Evolutionary conservation across 2,797 vertebrate species (phyloP), one percentile per base, ranked within the genome.

Genomic region (Catamblyrhynchus diadema): DNA sequence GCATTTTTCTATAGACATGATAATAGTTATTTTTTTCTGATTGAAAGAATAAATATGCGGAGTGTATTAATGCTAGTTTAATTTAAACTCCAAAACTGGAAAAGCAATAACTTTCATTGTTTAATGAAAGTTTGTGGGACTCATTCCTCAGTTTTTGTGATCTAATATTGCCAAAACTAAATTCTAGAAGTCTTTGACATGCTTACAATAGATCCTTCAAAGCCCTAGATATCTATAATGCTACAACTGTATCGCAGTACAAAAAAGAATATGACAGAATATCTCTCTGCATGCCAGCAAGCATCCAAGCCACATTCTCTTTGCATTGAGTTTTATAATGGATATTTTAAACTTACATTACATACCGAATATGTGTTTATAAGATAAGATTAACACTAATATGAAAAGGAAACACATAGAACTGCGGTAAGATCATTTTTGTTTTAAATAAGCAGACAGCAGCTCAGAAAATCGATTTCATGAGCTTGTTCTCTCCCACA

Each of bases 141-240:
- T 93, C n/a, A 18, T 45, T 90, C 57, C 28, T 86, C 51, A 47
- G 21, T 33, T 94, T 93, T 90, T 78, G 45, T 91, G 66, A 88
- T 88, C 66, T 87, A 90, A 81, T 91, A 84, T 79, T 94, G 78
- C 78, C 77, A 79, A 88, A 95, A 72, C 1, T 57, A 59, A 90
- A 88, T 80, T 93, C 62, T 24, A 51, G 57, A 65, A 78, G 67
- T 81, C 75, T 95, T 91, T 94, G 66, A 94, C 61, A 10, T 72
- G 80, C 47, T 96, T 86, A 92, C 82, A 93, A 79, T 83, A 86
- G 77, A 91, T 77, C 73, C 33, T 81, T 90, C 80, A 77, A 90
- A 94, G 70, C 73, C 50, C 37, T 79, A 59, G 47, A 77, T 86
- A 88, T 51, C 54, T 92, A 80, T 96, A 93, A 94, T 71, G 61